Evolutionary conservation across 2,797 vertebrate species (phyloP).

Genomic region (Ctenosaura bakeri): DNA sequence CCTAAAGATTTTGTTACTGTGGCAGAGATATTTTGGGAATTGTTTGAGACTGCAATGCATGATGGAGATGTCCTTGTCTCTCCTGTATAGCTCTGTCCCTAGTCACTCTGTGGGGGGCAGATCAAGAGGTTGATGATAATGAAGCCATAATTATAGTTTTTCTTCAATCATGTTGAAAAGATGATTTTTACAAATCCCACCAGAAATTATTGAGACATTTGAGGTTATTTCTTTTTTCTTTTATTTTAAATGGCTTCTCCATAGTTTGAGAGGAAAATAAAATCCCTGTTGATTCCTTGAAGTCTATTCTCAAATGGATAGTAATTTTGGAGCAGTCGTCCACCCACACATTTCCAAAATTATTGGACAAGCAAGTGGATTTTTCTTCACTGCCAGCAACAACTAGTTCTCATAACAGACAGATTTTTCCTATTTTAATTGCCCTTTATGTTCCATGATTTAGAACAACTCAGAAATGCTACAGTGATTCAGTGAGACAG

Average conservation of each 20-base stretch:
- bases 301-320: background rate
- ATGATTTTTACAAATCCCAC: background rate
- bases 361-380: background rate
- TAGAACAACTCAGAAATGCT: background rate
- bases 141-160: background rate
- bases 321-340: background rate
- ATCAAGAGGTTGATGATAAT: background rate
- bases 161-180: background rate
- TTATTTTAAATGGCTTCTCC: background rate
- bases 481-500: background rate
- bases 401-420: background rate
- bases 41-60: background rate
- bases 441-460: background rate
- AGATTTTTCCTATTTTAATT: background rate
- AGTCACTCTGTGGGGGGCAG: no score
- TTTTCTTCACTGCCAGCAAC: background rate
- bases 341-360: background rate
- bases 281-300: background rate
- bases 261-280: background rate
- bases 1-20: background rate
- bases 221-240: background rate
- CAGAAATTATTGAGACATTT: background rate
- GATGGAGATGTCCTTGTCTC: background rate
- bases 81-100: background rate
- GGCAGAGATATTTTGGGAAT: background rate